Evolutionary conservation across 2,888 invertebrate species (phyloP).

Genomic region (Apodemia hepburni): DNA sequence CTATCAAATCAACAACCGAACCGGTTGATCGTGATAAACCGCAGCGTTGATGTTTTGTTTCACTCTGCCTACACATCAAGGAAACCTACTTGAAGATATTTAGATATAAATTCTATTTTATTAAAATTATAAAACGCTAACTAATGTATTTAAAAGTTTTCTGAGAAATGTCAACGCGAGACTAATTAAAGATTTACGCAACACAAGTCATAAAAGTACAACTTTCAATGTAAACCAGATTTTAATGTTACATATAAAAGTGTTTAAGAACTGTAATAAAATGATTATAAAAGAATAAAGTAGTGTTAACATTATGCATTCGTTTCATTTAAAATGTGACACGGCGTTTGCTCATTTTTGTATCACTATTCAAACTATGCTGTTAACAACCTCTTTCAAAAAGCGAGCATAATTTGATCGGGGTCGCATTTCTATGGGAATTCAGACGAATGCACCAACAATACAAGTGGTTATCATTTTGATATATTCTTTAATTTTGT

Average conservation of each 20-base stretch:
- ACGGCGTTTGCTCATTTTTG: conserved; percentile 75
- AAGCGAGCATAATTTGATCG: conserved; percentile 76
- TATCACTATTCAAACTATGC: conserved; percentile 72
- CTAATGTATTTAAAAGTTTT: conserved; percentile 1
- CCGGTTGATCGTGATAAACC: no score
- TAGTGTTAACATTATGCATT: conserved; percentile 72
- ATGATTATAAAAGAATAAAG: conserved; percentile 58
- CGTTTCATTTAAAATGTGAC: conserved; percentile 61
- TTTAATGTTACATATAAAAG: conserved; percentile 44
- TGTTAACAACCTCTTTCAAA: conserved; percentile 77
- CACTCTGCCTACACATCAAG: no score
- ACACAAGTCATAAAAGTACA: conserved; percentile 18
- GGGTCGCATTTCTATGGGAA: conserved; percentile 76
- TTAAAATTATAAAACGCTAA: neutral
- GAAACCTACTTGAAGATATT: no score
- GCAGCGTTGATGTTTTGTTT: no score
- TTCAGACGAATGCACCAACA: conserved; percentile 47
- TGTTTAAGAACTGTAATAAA: conserved; percentile 63
- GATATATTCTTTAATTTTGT: conserved; percentile 3
- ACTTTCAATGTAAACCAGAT: conserved; percentile 40
- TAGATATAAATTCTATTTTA: no score
- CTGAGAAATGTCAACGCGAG: conserved; percentile 2
- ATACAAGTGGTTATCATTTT: conserved; percentile 23
- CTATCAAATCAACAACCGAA: no score
- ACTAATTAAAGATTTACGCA: conserved; percentile 17